phyloP scores from a whole-genome alignment of 2,888 invertebrate genomes.

The Blera fallax region DNA sequence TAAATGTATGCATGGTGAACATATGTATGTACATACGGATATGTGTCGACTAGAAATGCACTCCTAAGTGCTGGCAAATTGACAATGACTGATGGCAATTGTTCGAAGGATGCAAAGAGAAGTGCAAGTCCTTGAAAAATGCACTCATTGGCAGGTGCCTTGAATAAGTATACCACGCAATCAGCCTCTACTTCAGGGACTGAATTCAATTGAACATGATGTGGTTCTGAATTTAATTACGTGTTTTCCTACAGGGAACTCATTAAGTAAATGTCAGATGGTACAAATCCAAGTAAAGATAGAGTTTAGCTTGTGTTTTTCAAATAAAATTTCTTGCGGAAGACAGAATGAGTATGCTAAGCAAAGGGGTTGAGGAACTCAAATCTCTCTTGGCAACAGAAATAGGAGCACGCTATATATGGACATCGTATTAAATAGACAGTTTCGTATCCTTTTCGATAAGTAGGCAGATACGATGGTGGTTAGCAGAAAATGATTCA shows the following conservation, averaged over 20 bases:
- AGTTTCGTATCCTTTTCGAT: no score
- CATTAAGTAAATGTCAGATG: background rate
- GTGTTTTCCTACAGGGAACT: constrained; percentile 9
- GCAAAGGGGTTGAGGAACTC: no score
- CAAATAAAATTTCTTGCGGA: no score
- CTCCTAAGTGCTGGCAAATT: constrained; percentile 16
- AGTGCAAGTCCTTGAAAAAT: background rate
- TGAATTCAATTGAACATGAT: constrained; percentile 29
- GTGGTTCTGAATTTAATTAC: constrained; percentile 46
- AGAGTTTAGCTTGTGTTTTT: no score
- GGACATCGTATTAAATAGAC: no score
- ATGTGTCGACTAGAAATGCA: background rate
- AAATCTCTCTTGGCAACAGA: no score
- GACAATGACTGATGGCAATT: constrained; percentile 36
- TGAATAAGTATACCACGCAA: constrained; percentile 2
- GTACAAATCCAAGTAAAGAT: no score
- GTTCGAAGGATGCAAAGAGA: background rate
- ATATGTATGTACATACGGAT: background rate
- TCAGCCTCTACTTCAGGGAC: constrained; percentile 14
- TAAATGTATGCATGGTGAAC: background rate
- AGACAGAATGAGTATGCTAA: no score
- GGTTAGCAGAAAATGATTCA: no score
- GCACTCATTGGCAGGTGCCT: background rate
- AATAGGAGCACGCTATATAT: no score
- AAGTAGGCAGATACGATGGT: no score